Base-by-base conservation (phyloP, 2,113 vertebrate species). In the Thermophis baileyi region DNA sequence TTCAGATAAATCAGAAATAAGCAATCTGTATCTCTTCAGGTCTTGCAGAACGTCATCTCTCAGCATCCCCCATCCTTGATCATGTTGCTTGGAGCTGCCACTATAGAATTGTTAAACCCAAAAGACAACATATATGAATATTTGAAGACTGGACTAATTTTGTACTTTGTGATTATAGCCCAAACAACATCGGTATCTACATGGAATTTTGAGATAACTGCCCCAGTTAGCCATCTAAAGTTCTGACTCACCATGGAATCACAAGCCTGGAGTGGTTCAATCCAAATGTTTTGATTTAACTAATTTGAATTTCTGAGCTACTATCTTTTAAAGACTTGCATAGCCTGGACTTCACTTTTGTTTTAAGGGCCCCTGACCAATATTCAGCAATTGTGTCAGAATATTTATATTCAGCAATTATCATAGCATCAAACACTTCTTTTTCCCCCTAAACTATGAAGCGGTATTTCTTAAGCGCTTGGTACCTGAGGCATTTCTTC, bases 341-440 rank as follows among this genome's bases (percentile, higher is more conserved):
- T 46, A 49, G 10, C 5, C 85, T 87, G 24, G 24, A 49, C 46
- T 49, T 87, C 46, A 49, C 49, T 47, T 47, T 87, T 81, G 74
- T 81, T 44, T 44, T 44, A 81, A 44, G 22, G 35, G 18, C 18
- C 9, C 46, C 85, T 87, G 85, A 27, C 25, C 85, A 87, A 46
- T 87, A 86, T 86, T 47, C 24, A 86, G 40, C 44, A 86, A 47
- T 27, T 47, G 47, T 47, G 11, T 86, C 85, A 86, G 85, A 47
- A 86, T 86, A 47, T 49, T 87, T 87, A 49, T 86, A 25, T 25
- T 27, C 46, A 87, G 25, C 46, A 87, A 87, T 87, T 87, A 27
- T 25, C 85, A 87, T 96, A 97, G 74, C 94, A 95, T 96, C 92
- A 95, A 93, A 93, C 49, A 81, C 88, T 91, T 93, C 44, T 30